Evolutionary conservation across 1,140 invertebrate species (phyloP).

Genomic region (Drosophila parabipectinata): DNA sequence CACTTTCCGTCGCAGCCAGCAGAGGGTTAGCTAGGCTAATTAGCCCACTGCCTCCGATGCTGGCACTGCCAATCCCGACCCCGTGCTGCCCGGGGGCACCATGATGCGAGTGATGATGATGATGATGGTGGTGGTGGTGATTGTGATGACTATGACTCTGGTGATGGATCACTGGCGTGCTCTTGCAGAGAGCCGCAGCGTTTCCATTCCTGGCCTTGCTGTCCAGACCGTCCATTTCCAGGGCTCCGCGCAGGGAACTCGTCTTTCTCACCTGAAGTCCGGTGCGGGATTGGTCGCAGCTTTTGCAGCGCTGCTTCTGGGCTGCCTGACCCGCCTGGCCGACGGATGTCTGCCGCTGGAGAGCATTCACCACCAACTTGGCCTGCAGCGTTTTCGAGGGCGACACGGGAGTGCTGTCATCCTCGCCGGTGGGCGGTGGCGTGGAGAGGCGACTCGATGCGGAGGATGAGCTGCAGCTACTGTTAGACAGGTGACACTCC

Average conservation of each 20-base stretch:
- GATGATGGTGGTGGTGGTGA: conserved; percentile 32
- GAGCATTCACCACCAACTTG: conserved; percentile 67
- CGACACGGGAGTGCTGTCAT: conserved; percentile 75
- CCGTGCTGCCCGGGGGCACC: conserved; percentile 23
- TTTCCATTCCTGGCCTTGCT: conserved; percentile 12
- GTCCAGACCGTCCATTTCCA: conserved; percentile 49
- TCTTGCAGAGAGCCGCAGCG: conserved; percentile 58
- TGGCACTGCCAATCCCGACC: conserved; percentile 62
- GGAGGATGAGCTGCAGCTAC: conserved; percentile 59
- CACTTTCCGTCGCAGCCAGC: conserved; percentile 64
- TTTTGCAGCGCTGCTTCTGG: conserved; percentile 50
- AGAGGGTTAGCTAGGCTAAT: conserved; percentile 42
- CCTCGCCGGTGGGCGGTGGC: conserved; percentile 77
- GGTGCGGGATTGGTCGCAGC: conserved; percentile 62
- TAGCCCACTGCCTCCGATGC: conserved; percentile 67
- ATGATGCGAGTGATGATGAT: conserved; percentile 50
- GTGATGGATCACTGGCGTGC: conserved; percentile 63
- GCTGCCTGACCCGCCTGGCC: background rate
- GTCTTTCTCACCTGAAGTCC: conserved; percentile 70
- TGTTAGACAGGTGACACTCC: conserved; percentile 41
- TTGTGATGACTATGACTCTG: conserved; percentile 40
- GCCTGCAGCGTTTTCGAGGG: conserved; percentile 70
- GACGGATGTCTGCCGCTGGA: conserved; percentile 33
- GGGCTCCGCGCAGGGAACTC: conserved; percentile 68
- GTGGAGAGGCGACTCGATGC: conserved; percentile 75